Evolutionary conservation across 2,797 vertebrate species (phyloP), one percentile per base, ranked within the genome.

Genomic region (Falco peregrinus): DNA sequence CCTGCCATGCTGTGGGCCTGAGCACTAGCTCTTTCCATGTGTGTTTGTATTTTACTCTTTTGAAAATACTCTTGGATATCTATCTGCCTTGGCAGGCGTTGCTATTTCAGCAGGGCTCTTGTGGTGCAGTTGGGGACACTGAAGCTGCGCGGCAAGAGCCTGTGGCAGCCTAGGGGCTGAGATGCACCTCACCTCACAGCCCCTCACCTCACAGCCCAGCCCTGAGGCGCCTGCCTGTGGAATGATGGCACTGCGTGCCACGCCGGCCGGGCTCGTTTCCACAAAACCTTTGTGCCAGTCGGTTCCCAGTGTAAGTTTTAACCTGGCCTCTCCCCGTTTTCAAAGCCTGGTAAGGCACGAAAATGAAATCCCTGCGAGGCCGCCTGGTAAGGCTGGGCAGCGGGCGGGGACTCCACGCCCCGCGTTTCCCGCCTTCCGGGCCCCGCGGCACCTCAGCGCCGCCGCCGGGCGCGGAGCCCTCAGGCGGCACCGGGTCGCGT

Each of bases 221-320:
- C 39, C 26, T 20, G 29, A 33, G 14, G 31, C 2, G 3, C 6
- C n/a, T 2, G 4, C 39, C 29, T 2, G 15, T 13, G 26, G 14
- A 19, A 3, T 3, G 15, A 10, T 3, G 6, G 51, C 13, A 10
- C 29, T 1, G 29, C 9, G 2, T 16, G 28, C n/a, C 16, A 5
- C 14, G 11, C 60, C 4, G 4, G 35, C 22, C 33, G 13, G 21
- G 11, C 11, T 3, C 22, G 2, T 25, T 21, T 35, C 21, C 19
- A 4, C 5, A 1, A 8, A 9, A 6, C 25, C 41, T 5, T 2
- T 4, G 18, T 3, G 59, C 14, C 15, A 5, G 12, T 3, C 0
- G 51, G 8, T 13, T 20, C 25, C 17, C 51, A 3, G 0, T 0
- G 1, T 4, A 6, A 3, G 8, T 22, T 25, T 26, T 17, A 17